Evolutionary conservation across 2,888 invertebrate genomes (phyloP).

Genomic region (Drosophila anomalata): DNA sequence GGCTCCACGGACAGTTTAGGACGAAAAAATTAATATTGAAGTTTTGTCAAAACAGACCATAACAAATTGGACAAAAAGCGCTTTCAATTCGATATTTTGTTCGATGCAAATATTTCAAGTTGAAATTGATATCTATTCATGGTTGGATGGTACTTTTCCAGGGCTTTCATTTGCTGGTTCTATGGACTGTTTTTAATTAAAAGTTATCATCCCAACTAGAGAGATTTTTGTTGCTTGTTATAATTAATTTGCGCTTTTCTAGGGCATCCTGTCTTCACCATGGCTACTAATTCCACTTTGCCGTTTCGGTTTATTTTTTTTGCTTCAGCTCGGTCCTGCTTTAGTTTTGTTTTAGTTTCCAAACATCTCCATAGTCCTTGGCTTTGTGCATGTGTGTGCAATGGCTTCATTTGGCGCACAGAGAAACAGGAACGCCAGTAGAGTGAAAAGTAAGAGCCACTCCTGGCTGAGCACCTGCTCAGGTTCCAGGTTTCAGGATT

Average conservation of each 20-base stretch:
- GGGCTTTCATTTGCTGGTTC: neutral
- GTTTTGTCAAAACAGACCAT: neutral
- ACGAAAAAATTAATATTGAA: neutral
- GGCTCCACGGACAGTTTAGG: neutral
- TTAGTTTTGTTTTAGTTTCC: constrained; percentile 12
- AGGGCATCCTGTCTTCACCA: constrained; percentile 2
- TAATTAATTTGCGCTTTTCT: neutral
- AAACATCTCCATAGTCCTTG: constrained; percentile 7
- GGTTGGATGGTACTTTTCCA: neutral
- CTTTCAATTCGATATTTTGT: neutral
- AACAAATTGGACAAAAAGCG: neutral
- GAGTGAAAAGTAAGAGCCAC: constrained; percentile 13
- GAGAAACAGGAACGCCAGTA: constrained; percentile 4
- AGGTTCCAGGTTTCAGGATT: neutral
- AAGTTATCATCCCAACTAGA: neutral
- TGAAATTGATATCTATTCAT: neutral
- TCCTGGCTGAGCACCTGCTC: constrained; percentile 36
- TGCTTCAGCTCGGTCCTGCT: neutral
- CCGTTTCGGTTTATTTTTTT: neutral
- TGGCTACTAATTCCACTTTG: neutral
- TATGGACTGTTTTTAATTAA: neutral
- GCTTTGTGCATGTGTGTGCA: constrained; percentile 47
- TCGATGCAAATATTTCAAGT: neutral
- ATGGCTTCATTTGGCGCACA: constrained; percentile 63
- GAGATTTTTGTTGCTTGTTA: neutral